Percentiles rank a stretch among this genome's conserved stretches.
Conservation (phyloP, 2,113 vertebrate genomes). For the Perccottus glenii region DNA sequence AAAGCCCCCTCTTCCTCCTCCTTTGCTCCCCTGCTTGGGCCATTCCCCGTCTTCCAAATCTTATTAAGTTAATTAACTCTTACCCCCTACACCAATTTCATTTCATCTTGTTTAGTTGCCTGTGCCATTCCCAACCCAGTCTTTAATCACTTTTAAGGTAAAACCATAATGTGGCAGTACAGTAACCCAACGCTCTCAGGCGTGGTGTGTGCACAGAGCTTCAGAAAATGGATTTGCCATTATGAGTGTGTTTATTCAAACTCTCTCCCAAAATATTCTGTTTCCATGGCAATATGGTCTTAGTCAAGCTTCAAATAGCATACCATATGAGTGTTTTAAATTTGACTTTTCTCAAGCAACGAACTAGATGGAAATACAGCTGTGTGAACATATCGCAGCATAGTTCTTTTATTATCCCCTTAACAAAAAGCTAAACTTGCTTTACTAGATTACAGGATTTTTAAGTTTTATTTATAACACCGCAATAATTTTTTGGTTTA, state of each 20-base stretch:
- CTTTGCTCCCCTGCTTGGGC: slow-evolving; percentile 35
- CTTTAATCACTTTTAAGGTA: slow-evolving; percentile 70
- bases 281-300: slow-evolving; percentile 72
- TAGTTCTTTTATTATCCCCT: neutral
- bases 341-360: slow-evolving; percentile 44
- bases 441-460: neutral
- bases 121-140: slow-evolving; percentile 30
- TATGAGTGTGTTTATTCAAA: slow-evolving; percentile 46
- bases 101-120: slow-evolving; percentile 58
- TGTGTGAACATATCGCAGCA: slow-evolving; percentile 12
- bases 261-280: slow-evolving; percentile 48
- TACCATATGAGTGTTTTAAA: slow-evolving; percentile 57
- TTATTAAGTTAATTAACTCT: slow-evolving; percentile 79
- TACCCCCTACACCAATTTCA: slow-evolving; percentile 57
- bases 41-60: slow-evolving; percentile 67
- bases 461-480: no score
- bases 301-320: slow-evolving; percentile 68
- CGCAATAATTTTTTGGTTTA: no score
- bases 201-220: slow-evolving; percentile 25
- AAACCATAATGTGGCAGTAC: slow-evolving; percentile 33
- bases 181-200: slow-evolving; percentile 31
- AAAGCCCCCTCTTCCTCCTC: neutral
- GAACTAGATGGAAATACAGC: slow-evolving; percentile 10
- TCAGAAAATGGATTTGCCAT: slow-evolving; percentile 39
- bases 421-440: neutral